phyloP scores from a whole-genome alignment of 2,888 invertebrate species.

The Athalia cordata region DNA sequence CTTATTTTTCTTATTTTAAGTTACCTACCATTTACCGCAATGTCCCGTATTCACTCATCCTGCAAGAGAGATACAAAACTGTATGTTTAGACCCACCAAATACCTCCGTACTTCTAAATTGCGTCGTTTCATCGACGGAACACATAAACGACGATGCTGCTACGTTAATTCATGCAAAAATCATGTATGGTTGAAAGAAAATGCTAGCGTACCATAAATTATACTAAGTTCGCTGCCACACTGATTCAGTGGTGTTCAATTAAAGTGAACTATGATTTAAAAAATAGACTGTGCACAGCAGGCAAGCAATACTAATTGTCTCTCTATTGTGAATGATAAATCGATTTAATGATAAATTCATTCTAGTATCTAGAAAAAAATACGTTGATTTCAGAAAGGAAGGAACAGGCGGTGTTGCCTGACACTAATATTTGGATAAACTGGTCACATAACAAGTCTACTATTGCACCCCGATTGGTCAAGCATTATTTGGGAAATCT shows the following conservation, averaged over 20 bases:
- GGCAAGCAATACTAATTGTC: not conserved
- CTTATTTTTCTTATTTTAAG: constrained; percentile 27
- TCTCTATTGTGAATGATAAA: not conserved
- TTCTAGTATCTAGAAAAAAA: not conserved
- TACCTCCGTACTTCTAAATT: not conserved
- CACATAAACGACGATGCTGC: not conserved
- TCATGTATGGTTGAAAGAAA: constrained; percentile 46
- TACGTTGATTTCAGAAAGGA: too few relatives aligned
- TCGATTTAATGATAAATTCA: not conserved
- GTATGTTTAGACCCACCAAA: constrained; percentile 12
- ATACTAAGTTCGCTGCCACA: too few relatives aligned
- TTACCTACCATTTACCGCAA: constrained; percentile 33
- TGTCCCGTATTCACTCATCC: constrained; percentile 66
- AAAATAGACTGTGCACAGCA: not conserved
- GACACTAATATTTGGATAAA: too few relatives aligned
- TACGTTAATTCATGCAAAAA: constrained; percentile 26
- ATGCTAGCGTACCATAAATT: too few relatives aligned
- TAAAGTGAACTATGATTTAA: not conserved
- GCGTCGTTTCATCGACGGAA: not conserved
- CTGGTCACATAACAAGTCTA: too few relatives aligned
- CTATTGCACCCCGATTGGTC: too few relatives aligned
- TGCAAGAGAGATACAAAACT: constrained; percentile 56
- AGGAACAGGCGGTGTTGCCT: too few relatives aligned
- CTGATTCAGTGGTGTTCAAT: too few relatives aligned
- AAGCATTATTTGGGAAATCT: too few relatives aligned